Base-by-base conservation (phyloP, 2,888 invertebrate species). In the Cheilosia pagana region DNA sequence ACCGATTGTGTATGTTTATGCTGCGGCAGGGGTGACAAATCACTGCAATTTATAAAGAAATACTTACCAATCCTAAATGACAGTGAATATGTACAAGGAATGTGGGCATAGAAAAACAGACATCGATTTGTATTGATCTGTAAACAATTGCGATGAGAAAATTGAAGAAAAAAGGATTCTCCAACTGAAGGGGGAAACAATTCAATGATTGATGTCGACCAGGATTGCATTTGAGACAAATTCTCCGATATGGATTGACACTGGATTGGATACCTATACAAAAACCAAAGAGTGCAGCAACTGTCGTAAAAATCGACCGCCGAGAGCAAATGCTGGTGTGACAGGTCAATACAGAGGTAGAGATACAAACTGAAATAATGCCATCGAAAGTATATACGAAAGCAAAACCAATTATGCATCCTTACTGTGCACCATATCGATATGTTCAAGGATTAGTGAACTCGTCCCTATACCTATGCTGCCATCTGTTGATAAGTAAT, bases 21-120 rank as follows among this genome's bases (percentile, higher is more conserved):
- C 55, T 78, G 78, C 68, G 78, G 67, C 78, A 57, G 57, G 72
- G 72, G 72, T 78, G 78, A 83, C 82, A 78, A 83, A 83, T 83
- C 68, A 63, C 68, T 78, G 72, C 75, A 70, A 81, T 63, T 75
- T 81, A 57, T 75, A 81, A 81, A 68, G 23, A 41, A 75, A 67
- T 39, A 67, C 39, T 75, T 62, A 35, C 67, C 60, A 74, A 67
- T 74, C 39, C 39, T 53, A 68, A 25, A 21, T 74, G 57, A 43
- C 23, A 52, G 23, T 1, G 16, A 28, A 62, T 55, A n/a, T n/a
- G n/a, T n/a, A 28, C 28, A 8, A 28, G 8, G 8, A 28, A 8
- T 28, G 8, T 8, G 8, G 8, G 8, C 8, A 63, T 63, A 60
- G 23, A 55, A 12, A 41, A 41, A 35, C 16, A 59, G 35, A 59